Evolutionary conservation across 2,113 vertebrate genomes (phyloP).

Genomic region (Ameiurus melas): DNA sequence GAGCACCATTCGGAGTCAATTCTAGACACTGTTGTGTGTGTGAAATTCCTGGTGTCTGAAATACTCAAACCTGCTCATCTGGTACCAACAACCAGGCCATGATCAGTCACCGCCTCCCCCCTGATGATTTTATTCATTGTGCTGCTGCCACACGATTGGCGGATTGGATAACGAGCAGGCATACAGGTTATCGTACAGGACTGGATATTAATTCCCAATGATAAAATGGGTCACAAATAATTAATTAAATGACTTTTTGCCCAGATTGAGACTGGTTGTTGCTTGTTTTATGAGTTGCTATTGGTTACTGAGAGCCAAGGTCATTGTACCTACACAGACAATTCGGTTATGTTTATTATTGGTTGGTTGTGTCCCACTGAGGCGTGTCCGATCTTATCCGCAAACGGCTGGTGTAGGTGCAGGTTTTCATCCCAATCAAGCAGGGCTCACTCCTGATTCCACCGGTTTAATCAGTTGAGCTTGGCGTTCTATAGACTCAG

Average conservation of each 20-base stretch:
- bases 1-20: no score
- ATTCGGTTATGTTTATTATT: neutral
- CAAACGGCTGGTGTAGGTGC: neutral
- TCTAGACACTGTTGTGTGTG: neutral
- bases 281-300: neutral
- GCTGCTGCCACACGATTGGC: neutral
- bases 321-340: neutral
- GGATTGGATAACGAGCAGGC: neutral
- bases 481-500: no score
- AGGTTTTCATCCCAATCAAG: neutral
- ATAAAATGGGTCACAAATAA: neutral
- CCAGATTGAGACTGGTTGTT: no score
- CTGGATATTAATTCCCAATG: neutral
- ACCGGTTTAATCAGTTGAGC: neutral
- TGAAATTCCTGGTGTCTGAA: neutral
- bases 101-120: neutral
- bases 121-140: no score
- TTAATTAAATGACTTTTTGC: neutral
- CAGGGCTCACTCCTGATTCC: neutral
- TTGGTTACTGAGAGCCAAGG: neutral
- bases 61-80: neutral
- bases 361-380: neutral
- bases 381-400: neutral
- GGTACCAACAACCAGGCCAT: neutral
- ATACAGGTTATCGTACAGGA: neutral